Evolutionary conservation across 2,797 vertebrate genomes (phyloP), one percentile per base, ranked within the genome.

Genomic region (Botia almorhae): DNA sequence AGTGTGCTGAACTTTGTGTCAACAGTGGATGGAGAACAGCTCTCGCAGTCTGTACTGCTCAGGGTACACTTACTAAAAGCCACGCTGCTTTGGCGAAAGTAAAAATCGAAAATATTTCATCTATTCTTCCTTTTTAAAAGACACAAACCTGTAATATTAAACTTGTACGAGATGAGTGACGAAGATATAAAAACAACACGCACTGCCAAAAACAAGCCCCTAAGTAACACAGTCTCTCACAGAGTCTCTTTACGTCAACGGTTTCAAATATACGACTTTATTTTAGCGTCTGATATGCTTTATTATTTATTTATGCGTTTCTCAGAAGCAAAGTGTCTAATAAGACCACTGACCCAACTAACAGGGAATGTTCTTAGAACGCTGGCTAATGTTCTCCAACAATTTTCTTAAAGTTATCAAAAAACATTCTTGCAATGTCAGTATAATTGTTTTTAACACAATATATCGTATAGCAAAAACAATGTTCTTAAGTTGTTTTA

Each of bases 1-100:
- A 71, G 64, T n/a, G 64, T 67, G 83, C 60, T 69, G 70, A 81
- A 23, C 61, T 75, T 82, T 75, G 74, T 81, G 80, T 82, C 84
- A 84, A 81, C 81, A 83, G 17, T 77, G 81, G 63, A 70, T 65
- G 23, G 69, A 55, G 65, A 75, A 48, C 43, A 39, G 71, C 68
- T 67, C 36, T 55, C 26, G n/a, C 2, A 13, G 17, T 48, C 23
- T 69, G 56, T 56, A 50, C 74, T 17, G 26, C 51, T 39, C 36
- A 29, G 5, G 48, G 61, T 23, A 70, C 56, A 65, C 51, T 48
- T 71, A 83, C 81, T 53, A 33, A 23, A 64, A 74, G 46, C 82
- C 81, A 51, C 6, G 17, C 7, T 43, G 39, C 17, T 56, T 21
- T 56, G 55, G 55, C n/a, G 10, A 21, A 7, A 8, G 43, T 39